These are phyloP conservation scores for Melieria omissa DNA, from an alignment of 2,888 invertebrate species.

Conservation along the genomic window DNA sequence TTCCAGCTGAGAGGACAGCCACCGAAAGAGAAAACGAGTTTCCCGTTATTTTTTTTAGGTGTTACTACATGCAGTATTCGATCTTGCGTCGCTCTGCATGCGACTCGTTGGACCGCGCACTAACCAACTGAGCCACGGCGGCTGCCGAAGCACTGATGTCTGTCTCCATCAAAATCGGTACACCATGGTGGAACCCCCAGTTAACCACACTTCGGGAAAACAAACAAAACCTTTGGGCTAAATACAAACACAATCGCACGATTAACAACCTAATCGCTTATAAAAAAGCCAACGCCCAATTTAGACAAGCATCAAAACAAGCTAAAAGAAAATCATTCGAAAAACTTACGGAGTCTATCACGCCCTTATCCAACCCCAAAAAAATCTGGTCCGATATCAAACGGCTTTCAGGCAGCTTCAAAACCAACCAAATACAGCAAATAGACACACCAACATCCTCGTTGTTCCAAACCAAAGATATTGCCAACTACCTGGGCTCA, in stretches of 20 bases:
- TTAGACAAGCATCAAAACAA: neutral
- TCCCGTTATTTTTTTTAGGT: no score
- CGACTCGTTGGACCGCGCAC: no score
- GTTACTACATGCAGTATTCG: no score
- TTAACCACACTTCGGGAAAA: constrained; percentile 3
- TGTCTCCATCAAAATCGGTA: neutral
- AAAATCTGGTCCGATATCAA: neutral
- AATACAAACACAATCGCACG: constrained; percentile 2
- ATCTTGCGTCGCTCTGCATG: no score
- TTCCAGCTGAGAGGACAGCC: no score
- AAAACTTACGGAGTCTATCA: constrained; percentile 9
- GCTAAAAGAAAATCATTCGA: constrained; percentile 4
- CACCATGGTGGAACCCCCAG: constrained; percentile 7
- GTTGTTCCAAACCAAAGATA: neutral
- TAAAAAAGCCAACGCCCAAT: constrained; percentile 17
- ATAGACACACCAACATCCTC: no score
- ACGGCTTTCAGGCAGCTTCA: no score
- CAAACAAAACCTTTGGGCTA: constrained; percentile 3
- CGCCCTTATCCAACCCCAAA: neutral
- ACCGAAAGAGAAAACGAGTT: no score
- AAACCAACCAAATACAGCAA: neutral
- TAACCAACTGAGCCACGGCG: no score
- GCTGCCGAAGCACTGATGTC: no score
- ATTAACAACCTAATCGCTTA: constrained; percentile 2
- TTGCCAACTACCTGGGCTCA: neutral